These are phyloP conservation scores for Austrolebias charrua DNA, from an alignment of 2,797 vertebrate genomes.

Conservation along the genomic window DNA sequence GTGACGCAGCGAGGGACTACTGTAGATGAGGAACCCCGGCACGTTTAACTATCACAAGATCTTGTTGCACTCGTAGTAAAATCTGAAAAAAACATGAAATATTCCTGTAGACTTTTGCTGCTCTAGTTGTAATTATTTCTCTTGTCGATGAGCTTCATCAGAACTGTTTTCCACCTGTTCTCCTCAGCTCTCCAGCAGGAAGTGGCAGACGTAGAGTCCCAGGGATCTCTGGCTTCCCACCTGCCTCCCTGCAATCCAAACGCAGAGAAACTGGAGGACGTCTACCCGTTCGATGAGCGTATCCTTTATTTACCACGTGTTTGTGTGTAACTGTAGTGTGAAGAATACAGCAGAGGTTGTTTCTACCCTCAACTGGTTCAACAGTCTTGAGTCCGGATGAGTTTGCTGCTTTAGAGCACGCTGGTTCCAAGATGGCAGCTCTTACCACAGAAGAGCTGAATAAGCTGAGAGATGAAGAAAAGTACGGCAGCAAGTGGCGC, in stretches of 20 bases:
- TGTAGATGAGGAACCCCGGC: no score
- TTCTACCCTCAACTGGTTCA: conserved; percentile 41
- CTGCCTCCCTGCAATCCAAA: conserved; percentile 84
- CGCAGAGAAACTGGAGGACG: conserved; percentile 79
- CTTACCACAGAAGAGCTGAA: conserved; percentile 80
- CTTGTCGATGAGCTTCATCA: background rate
- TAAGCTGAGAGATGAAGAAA: conserved; percentile 79
- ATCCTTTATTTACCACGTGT: conserved; percentile 79
- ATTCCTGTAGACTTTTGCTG: background rate
- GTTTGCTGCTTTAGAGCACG: conserved; percentile 78
- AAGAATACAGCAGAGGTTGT: background rate
- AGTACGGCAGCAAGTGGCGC: conserved; percentile 32
- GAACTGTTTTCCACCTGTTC: background rate
- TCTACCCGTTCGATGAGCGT: conserved; percentile 90
- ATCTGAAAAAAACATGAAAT: background rate
- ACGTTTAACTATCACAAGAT: no score
- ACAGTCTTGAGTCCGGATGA: conserved; percentile 86
- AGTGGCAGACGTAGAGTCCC: conserved; percentile 76
- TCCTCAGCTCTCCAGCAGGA: conserved; percentile 84
- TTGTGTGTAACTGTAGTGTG: background rate
- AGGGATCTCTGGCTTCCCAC: conserved; percentile 72
- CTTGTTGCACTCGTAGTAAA: background rate
- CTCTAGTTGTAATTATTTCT: background rate
- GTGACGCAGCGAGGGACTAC: no score
- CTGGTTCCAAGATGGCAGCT: conserved; percentile 78